Percentiles rank a stretch among this genome's conserved stretches.
These are phyloP conservation scores for Xiphydria camelus DNA, from an alignment of 2,888 invertebrate genomes.

Conservation along the genomic window DNA sequence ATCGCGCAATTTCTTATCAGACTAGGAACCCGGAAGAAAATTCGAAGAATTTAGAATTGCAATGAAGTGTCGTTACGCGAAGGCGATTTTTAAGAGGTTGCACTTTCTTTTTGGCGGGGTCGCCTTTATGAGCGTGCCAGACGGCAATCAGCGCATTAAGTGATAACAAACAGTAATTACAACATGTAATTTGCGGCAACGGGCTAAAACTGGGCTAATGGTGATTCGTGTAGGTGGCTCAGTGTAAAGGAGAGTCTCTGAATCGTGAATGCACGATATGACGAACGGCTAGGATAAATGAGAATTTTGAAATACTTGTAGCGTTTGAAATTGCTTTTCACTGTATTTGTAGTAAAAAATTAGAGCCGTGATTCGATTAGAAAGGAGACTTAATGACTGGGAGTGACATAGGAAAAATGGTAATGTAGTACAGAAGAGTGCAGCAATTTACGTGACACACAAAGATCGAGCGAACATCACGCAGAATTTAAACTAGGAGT, in stretches of 20 bases:
- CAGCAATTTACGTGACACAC: too few relatives aligned
- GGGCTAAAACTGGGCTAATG: slow-evolving; percentile 23
- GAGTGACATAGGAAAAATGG: too few relatives aligned
- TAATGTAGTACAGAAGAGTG: too few relatives aligned
- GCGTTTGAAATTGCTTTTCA: too few relatives aligned
- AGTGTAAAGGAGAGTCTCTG: not conserved
- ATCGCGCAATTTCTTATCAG: slow-evolving; percentile 9
- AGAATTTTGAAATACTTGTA: too few relatives aligned
- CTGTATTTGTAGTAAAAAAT: too few relatives aligned
- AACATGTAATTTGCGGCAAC: slow-evolving; percentile 19
- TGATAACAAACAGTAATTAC: slow-evolving; percentile 42
- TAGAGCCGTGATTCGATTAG: too few relatives aligned
- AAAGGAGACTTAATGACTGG: too few relatives aligned
- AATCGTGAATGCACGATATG: too few relatives aligned
- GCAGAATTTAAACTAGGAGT: too few relatives aligned
- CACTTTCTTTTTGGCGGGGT: slow-evolving; percentile 26
- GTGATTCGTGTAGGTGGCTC: not conserved
- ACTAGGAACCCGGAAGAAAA: slow-evolving; percentile 7
- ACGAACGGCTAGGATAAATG: too few relatives aligned
- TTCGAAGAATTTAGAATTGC: not conserved
- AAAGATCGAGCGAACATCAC: too few relatives aligned
- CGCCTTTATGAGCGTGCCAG: slow-evolving; percentile 28
- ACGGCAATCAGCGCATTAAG: slow-evolving; percentile 34
- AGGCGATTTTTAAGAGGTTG: not conserved
- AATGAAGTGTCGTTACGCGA: not conserved